Evolutionary conservation across 2,797 vertebrate species (phyloP).

Genomic region (Tachyglossus aculeatus): DNA sequence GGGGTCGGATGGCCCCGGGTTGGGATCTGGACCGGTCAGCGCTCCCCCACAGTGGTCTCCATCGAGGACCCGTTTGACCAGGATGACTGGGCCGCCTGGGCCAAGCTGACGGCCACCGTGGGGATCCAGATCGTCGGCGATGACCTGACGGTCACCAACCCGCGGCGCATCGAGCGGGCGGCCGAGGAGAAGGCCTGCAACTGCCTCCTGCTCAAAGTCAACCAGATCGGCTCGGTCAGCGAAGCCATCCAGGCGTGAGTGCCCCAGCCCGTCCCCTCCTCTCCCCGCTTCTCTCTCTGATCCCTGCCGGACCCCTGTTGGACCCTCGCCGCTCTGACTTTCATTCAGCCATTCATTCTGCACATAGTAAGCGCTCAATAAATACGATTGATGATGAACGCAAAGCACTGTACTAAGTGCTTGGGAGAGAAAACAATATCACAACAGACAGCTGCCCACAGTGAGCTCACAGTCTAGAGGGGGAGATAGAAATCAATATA

Average conservation of each 20-base stretch:
- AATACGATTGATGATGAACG: too few species aligned
- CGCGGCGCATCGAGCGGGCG: conserved; percentile 87
- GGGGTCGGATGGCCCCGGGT: not conserved
- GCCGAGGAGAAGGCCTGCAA: conserved; percentile 93
- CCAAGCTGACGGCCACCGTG: conserved; percentile 87
- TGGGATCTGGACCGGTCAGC: not conserved
- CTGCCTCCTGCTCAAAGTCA: conserved; percentile 93
- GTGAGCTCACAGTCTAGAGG: too few species aligned
- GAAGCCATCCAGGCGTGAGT: conserved; percentile 93
- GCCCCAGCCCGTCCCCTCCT: not conserved
- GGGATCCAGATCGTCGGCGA: conserved; percentile 94
- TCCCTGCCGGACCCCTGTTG: not conserved
- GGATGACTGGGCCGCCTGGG: conserved; percentile 93
- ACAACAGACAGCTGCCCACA: too few species aligned
- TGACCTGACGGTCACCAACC: conserved; percentile 92
- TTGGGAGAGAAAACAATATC: too few species aligned
- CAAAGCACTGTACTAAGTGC: too few species aligned
- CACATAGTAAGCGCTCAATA: too few species aligned
- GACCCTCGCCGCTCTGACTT: not conserved
- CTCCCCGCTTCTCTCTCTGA: not conserved
- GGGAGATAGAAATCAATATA: too few species aligned
- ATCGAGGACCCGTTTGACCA: conserved; percentile 96
- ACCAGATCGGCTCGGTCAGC: conserved; percentile 92
- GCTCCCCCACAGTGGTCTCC: conserved; percentile 82
- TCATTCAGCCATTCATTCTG: too few species aligned